Conservation (phyloP, 2,797 vertebrate species). For the Prunella strophiata region DNA sequence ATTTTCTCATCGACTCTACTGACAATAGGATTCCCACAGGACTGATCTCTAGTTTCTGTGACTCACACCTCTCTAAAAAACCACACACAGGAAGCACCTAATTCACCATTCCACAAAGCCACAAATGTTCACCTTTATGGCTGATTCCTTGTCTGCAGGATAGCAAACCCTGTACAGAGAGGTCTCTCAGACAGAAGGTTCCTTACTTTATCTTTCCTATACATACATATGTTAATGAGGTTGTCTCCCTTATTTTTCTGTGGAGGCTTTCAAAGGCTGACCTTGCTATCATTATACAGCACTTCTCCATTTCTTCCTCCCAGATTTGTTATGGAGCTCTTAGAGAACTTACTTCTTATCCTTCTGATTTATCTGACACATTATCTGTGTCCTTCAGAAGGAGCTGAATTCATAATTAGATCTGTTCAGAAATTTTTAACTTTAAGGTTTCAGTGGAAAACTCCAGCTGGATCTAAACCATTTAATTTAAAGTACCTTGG, state of each 20-base stretch:
- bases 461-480: neutral
- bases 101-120: neutral
- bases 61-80: neutral
- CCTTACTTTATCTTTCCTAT: neutral
- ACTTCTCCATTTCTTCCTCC: neutral
- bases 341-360: neutral
- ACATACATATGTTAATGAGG: neutral
- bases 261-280: neutral
- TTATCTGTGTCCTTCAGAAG: neutral
- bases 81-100: neutral
- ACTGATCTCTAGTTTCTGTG: neutral
- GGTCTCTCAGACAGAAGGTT: neutral
- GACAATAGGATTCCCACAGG: neutral
- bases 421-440: neutral
- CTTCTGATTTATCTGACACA: neutral
- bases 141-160: neutral
- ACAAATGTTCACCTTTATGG: neutral
- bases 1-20: neutral
- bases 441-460: neutral
- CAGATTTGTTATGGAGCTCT: neutral
- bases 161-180: neutral
- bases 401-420: neutral
- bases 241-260: neutral
- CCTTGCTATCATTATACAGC: neutral
- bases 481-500: neutral